These are phyloP conservation scores for Geotrupes spiniger DNA, from an alignment of 2,888 invertebrate genomes.

Conservation along the genomic window DNA sequence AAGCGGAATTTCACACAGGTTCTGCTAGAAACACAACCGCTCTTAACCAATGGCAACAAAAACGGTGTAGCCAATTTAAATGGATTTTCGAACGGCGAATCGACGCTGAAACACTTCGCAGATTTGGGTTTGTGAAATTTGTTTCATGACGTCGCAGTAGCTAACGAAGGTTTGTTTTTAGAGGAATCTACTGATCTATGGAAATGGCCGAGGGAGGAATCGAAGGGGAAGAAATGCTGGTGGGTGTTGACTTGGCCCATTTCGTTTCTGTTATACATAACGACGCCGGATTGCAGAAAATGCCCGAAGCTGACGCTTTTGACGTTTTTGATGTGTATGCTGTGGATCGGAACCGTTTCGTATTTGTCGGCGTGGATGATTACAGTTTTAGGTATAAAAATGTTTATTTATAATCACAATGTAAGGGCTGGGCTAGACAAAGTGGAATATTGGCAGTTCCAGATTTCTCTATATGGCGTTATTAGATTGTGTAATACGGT, in stretches of 20 bases:
- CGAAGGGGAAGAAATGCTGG: conserved; percentile 49
- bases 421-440: too few relatives aligned
- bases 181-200: conserved; percentile 52
- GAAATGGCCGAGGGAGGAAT: conserved; percentile 57
- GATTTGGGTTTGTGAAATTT: conserved; percentile 40
- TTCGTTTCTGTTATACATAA: conserved; percentile 65
- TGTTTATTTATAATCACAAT: too few relatives aligned
- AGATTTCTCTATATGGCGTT: too few relatives aligned
- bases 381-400: conserved; percentile 66
- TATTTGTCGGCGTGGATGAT: conserved; percentile 87
- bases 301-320: conserved; percentile 59
- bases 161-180: conserved; percentile 24
- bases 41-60: conserved; percentile 32
- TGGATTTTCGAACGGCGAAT: conserved; percentile 30
- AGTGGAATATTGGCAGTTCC: too few relatives aligned
- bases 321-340: conserved; percentile 76
- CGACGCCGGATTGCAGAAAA: conserved; percentile 75
- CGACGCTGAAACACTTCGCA: conserved; percentile 48
- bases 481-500: too few relatives aligned
- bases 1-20: conserved; percentile 57
- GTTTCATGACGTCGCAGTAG: background rate
- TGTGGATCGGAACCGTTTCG: conserved; percentile 78
- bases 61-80: conserved; percentile 33
- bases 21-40: conserved; percentile 51
- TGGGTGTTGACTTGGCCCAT: conserved; percentile 75